Percentiles rank a stretch among this genome's conserved stretches.
phyloP scores from a whole-genome alignment of 2,113 vertebrate species.

The Miniopterus natalensis region DNA sequence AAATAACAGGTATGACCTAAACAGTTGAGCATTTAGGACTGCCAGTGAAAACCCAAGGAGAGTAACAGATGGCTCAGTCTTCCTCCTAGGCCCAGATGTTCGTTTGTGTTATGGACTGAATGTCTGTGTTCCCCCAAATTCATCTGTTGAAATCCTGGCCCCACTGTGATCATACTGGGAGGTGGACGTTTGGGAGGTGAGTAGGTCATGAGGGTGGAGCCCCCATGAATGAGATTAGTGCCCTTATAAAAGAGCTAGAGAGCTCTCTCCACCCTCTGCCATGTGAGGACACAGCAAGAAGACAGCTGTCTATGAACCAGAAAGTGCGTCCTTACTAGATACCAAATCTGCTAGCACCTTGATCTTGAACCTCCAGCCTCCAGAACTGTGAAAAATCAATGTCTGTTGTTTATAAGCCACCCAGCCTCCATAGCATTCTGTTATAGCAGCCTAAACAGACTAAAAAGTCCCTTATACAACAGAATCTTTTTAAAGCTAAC shows the following conservation, averaged over 20 bases:
- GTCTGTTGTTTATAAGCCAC: not conserved
- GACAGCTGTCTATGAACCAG: not conserved
- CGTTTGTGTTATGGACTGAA: not conserved
- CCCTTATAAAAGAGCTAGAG: not conserved
- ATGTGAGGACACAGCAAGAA: not conserved
- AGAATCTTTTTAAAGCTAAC: not conserved
- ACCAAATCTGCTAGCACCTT: not conserved
- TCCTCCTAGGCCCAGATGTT: not conserved
- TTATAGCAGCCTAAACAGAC: not conserved
- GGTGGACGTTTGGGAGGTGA: not conserved
- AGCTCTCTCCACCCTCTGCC: no score
- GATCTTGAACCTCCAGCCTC: not conserved
- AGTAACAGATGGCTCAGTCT: no score
- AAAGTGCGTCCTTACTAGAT: not conserved
- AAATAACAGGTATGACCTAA: not conserved
- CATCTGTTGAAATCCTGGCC: not conserved
- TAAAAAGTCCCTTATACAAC: not conserved
- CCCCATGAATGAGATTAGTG: not conserved
- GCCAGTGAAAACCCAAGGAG: not conserved
- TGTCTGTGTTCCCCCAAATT: not conserved
- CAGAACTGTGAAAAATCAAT: not conserved
- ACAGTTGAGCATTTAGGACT: not conserved
- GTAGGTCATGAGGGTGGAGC: not conserved
- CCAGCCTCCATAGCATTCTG: accelerated
- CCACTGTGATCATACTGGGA: not conserved